Percentiles rank a stretch among this genome's conserved stretches.
These are phyloP conservation scores for Sipha maydis DNA, from an alignment of 2,888 invertebrate species.

Conservation along the genomic window DNA sequence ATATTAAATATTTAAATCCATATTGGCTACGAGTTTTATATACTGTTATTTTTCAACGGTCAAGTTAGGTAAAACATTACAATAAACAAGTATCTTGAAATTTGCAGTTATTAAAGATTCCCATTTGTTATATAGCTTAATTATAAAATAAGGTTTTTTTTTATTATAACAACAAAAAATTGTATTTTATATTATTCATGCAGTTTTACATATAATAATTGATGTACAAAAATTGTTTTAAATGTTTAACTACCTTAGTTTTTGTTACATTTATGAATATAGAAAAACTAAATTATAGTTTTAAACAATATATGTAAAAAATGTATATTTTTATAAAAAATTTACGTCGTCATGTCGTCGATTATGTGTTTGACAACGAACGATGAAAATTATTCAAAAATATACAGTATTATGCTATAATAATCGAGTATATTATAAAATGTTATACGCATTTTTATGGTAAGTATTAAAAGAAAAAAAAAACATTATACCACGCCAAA, in stretches of 20 bases:
- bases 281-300: neutral
- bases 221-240: neutral
- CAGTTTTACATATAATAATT: neutral
- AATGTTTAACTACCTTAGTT: neutral
- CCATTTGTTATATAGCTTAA: neutral
- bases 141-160: neutral
- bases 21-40: too few species aligned
- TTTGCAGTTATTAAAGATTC: neutral
- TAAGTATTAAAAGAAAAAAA: too few species aligned
- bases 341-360: too few species aligned
- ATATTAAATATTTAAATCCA: too few species aligned
- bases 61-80: neutral
- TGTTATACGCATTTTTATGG: too few species aligned
- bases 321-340: neutral
- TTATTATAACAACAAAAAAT: neutral
- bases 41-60: neutral
- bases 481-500: too few species aligned
- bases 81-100: neutral
- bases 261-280: neutral
- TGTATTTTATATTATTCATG: neutral
- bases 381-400: conserved; percentile 25
- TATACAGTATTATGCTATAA: neutral
- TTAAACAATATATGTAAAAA: neutral
- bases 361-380: conserved; percentile 44
- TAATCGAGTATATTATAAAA: too few species aligned